Evolutionary conservation across 2,888 invertebrate genomes (phyloP), one percentile per base, ranked within the genome.

Genomic region (Cepaea hortensis): DNA sequence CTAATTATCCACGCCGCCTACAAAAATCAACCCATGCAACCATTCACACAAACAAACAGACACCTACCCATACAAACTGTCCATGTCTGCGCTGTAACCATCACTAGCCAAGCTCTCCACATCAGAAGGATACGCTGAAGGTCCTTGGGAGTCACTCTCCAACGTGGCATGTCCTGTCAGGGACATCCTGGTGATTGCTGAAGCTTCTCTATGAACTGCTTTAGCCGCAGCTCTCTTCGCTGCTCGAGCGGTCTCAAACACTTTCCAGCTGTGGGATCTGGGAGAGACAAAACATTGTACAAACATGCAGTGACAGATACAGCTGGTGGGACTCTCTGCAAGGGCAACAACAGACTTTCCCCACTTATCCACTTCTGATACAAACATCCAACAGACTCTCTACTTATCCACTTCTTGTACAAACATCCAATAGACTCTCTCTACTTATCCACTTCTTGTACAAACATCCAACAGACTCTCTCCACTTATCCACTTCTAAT

Each of bases 211-310:
- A n/a, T 81, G 77, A 13, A 86, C 84, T 81, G 87, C 87, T 61
- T 88, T 86, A 65, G 88, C 70, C 35, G 84, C 86, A 15, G 90
- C 90, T 84, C 90, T 91, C 88, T 90, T 91, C 0, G 91, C 92
- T 55, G 92, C 93, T 84, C 90, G 91, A 3, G 98, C 98, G 1
- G 98, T 98, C 93, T 98, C 98, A 94, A 98, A 98, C 87, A 98
- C 97, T 94, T 97, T 97, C 94, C 97, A 97, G 95, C 97, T 98
- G 91, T 97, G 96, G 87, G 96, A 96, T 92, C 97, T 97, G 95
- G 0, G 94, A 82, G 85, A 87, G 65, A 75, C n/a, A 68, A 68
- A 15, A 3, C 62, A 76, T 18, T 76, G 20, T 20, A 76, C 20
- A 48, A 62, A 70, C 50, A 20, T 55, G 11, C 55, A 55, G 11